Conservation (phyloP, 2,113 vertebrate genomes). For the Indicator maculatus region DNA sequence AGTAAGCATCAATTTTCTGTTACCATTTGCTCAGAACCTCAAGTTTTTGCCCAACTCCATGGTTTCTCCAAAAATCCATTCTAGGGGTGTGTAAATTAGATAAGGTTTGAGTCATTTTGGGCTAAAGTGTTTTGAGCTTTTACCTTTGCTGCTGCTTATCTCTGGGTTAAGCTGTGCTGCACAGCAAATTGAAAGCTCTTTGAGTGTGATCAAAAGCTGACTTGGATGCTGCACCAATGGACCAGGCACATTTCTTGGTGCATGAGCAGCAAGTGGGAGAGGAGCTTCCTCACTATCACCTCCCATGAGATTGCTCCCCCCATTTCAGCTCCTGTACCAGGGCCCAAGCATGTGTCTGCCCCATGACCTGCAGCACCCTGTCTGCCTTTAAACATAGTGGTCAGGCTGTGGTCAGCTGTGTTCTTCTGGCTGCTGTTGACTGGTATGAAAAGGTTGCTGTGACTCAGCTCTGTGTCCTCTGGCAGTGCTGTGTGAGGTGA, state of each 20-base stretch:
- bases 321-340: rapidly evolving
- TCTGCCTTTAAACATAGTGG: rapidly evolving
- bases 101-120: background rate
- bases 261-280: background rate
- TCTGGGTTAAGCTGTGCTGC: background rate
- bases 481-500: rapidly evolving
- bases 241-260: rapidly evolving
- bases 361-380: background rate
- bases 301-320: background rate
- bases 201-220: rapidly evolving
- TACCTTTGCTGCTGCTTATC: background rate
- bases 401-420: rapidly evolving
- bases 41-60: background rate
- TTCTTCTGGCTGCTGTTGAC: background rate
- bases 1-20: no score
- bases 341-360: rapidly evolving
- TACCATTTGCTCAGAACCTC: background rate
- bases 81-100: background rate
- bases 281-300: background rate
- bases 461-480: background rate
- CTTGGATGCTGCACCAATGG: background rate
- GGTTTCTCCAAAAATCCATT: background rate
- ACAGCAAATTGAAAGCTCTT: background rate
- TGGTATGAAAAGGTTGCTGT: background rate
- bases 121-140: background rate